A percentile compares a stretch with the other conserved stretches of the same genome.
Conservation (phyloP, 2,797 vertebrate genomes). For the Clangula hyemalis region DNA sequence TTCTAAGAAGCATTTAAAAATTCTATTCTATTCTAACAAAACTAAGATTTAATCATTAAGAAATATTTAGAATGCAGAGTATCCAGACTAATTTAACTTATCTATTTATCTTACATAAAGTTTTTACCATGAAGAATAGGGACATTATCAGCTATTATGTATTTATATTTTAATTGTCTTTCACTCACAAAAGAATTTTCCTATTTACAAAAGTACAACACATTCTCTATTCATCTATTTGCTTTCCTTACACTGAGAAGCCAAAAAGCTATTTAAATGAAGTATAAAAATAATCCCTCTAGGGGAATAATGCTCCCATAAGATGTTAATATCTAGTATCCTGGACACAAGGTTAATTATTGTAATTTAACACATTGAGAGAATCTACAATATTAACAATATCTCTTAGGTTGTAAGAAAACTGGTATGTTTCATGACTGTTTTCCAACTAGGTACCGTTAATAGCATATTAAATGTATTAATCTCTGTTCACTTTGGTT, state of each 20-base stretch:
- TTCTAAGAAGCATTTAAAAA: neutral
- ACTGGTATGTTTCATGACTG: neutral
- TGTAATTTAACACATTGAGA: conserved; percentile 24
- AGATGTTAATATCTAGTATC: conserved; percentile 22
- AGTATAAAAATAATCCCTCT: conserved; percentile 26
- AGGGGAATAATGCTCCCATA: conserved; percentile 8
- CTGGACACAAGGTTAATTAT: conserved; percentile 21
- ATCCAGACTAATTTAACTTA: neutral
- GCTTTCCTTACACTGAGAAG: neutral
- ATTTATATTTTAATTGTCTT: neutral
- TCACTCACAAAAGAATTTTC: neutral
- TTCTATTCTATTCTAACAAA: neutral
- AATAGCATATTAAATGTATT: neutral
- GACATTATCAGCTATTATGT: neutral
- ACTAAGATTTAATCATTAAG: neutral
- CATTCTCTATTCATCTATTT: neutral
- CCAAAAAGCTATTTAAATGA: conserved; percentile 3
- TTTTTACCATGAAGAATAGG: neutral
- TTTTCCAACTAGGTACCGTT: neutral
- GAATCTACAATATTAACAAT: neutral
- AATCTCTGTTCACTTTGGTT: neutral
- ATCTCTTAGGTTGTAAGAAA: neutral
- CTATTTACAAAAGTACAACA: neutral
- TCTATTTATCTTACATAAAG: neutral
- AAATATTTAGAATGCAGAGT: neutral